Base-by-base conservation (phyloP, 23 tunicate species). In the Pegea sp. region DNA sequence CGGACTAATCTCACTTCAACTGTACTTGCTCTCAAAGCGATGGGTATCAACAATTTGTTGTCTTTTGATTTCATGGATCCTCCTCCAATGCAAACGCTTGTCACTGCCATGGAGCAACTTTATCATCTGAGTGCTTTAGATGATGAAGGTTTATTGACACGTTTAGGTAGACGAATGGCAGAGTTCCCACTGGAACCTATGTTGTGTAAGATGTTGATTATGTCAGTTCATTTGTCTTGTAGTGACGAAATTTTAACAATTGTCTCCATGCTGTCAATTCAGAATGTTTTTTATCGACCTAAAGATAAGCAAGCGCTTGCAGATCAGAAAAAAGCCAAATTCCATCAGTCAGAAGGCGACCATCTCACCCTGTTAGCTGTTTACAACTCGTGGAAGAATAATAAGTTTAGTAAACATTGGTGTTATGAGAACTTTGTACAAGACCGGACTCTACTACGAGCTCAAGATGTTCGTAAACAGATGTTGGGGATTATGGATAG, bases 61-160 rank as follows among this genome's bases (percentile, higher is more conserved):
- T 72, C 93, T 3, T 91, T 91, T 68, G 99, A 91, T 52, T 91
- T 91, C 33, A 91, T 91, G 99, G 99, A 91, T 49, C 92, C 92
- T 2, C 99, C 99, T 29, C 99, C 99, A 3, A 79, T 79, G 93
- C 88, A 91, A 57, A 79, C 93, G 2, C 51, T 91, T 11, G 81
- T 78, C 46, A 78, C 86, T 38, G 99, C 99, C 8, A 78, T 91
- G 93, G 99, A 91, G 53, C 86, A 73, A 44, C 64, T 91, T 6
- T 91, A 71, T 64, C 93, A 78, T 30, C 57, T 91, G 3, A 84
- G 99, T 51, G 99, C 99, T 5, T 56, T 91, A 6, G 93, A 91
- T 63, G 93, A 91, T 72, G 93, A 78, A 78, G 99, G 99, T 7
- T 33, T 78, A 42, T 61, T 91, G 22, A 91, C 99, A 18, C 46